Percentiles rank a stretch among this genome's conserved stretches.
Evolutionary conservation across 1,140 invertebrate species (phyloP).

Genomic region (Papilio xuthus): DNA sequence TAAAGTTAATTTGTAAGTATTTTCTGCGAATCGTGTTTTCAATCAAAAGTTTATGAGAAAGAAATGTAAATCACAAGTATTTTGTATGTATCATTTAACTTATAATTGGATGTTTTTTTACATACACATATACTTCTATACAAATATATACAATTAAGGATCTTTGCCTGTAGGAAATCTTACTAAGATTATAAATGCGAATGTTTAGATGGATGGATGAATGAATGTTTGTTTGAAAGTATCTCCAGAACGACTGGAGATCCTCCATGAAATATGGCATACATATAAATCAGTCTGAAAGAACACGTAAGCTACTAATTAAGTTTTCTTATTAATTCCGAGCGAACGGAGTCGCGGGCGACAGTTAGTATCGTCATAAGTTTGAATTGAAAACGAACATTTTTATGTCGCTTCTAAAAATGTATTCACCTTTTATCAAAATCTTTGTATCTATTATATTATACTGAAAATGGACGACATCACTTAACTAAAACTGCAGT

Average conservation of each 20-base stretch:
- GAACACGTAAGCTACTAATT: too few species aligned
- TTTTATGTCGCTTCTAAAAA: neutral
- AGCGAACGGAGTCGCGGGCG: too few species aligned
- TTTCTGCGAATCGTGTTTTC: neutral
- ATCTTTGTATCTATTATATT: neutral
- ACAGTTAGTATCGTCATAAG: neutral
- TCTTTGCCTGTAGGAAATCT: neutral
- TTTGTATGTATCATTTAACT: neutral
- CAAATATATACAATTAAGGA: neutral
- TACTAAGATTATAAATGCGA: too few species aligned
- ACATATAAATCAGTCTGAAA: too few species aligned
- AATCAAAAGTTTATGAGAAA: neutral
- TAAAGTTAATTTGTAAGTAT: neutral
- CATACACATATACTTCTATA: neutral
- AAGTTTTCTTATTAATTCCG: too few species aligned
- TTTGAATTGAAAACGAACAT: neutral
- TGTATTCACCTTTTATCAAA: neutral
- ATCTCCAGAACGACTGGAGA: too few species aligned
- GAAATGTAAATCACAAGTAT: neutral
- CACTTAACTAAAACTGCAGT: constrained; percentile 24
- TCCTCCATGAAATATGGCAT: too few species aligned
- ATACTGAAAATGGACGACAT: constrained; percentile 5
- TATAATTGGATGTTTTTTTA: neutral
- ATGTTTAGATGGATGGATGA: too few species aligned
- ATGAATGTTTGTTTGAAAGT: too few species aligned